A percentile compares a stretch with the other conserved stretches of the same genome.
These are phyloP conservation scores for Prenolepis imparis DNA, from an alignment of 2,888 invertebrate genomes.

Conservation along the genomic window DNA sequence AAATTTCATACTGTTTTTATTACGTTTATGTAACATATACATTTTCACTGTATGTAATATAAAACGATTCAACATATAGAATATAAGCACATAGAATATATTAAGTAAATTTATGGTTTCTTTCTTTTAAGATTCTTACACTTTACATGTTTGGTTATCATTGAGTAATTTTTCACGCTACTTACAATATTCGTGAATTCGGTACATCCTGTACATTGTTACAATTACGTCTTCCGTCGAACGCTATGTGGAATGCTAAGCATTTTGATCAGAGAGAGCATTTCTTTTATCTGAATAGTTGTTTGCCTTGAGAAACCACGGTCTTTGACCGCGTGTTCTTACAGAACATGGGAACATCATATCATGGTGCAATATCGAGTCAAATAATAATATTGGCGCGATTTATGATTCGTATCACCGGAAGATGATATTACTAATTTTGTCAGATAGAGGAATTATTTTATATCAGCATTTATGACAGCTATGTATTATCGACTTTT, in stretches of 20 bases:
- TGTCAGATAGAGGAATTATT: neutral
- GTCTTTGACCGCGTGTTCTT: slow-evolving; percentile 83
- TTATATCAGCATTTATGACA: neutral
- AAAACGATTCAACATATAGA: neutral
- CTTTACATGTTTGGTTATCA: neutral
- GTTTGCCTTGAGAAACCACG: slow-evolving; percentile 82
- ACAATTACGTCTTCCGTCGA: neutral
- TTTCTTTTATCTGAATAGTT: slow-evolving; percentile 62
- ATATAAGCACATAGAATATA: neutral
- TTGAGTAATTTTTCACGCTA: neutral
- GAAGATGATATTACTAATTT: neutral
- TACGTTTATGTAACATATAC: neutral
- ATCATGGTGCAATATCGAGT: neutral
- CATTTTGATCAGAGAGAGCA: neutral
- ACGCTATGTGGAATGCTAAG: neutral
- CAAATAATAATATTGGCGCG: neutral
- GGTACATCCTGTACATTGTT: neutral
- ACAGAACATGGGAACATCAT: slow-evolving; percentile 17
- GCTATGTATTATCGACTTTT: neutral
- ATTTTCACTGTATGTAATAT: neutral
- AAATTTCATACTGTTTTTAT: neutral
- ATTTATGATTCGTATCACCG: neutral
- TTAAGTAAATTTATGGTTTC: neutral
- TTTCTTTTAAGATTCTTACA: neutral
- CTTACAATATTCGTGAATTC: neutral